Evolutionary conservation across 1,140 invertebrate species (phyloP), one percentile per base, ranked within the genome.

Genomic region (Drosophila murphyi): DNA sequence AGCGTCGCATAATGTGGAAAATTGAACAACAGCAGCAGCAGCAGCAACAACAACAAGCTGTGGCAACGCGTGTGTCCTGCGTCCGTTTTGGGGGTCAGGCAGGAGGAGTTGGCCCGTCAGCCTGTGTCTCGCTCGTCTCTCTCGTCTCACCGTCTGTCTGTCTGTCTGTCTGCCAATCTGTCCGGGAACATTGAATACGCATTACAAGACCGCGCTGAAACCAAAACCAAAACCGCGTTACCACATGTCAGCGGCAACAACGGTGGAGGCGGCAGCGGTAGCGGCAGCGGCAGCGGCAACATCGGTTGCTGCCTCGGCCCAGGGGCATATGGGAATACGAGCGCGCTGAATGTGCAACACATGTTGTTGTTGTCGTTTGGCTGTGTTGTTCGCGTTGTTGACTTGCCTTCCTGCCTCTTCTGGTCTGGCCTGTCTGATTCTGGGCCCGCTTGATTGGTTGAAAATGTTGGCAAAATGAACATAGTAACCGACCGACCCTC

Each of bases 221-320:
- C 83, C 80, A 88, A 88, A 87, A 87, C 83, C 83, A 89, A 87
- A 88, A 83, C 83, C 83, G 79, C 83, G 83, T 88, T 87, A 87
- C 83, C 83, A 88, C 85, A 90, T 88, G 80, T 88, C 85, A 89
- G 82, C 76, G 82, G 75, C 32, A 54, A 51, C 52, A 71, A 4
- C 47, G 34, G 8, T 20, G 20, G 20, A 20, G 20, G 20, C 52
- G 54, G 48, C 55, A 57, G 52, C 59, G 41, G 31, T 32, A 62
- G 39, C 55, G 50, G 5, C 45, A 59, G 5, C 47, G 12, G 12
- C 52, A 70, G 6, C 47, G 28, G 8, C 67, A 60, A 4, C 68
- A 71, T 29, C 69, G 41, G 52, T 62, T 39, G 54, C 60, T 55
- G 64, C 60, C 56, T 55, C 56, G 67, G 78, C 79, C 76, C 69